phyloP scores from a whole-genome alignment of 2,797 vertebrate genomes.

The Sebastes aleutianus region DNA sequence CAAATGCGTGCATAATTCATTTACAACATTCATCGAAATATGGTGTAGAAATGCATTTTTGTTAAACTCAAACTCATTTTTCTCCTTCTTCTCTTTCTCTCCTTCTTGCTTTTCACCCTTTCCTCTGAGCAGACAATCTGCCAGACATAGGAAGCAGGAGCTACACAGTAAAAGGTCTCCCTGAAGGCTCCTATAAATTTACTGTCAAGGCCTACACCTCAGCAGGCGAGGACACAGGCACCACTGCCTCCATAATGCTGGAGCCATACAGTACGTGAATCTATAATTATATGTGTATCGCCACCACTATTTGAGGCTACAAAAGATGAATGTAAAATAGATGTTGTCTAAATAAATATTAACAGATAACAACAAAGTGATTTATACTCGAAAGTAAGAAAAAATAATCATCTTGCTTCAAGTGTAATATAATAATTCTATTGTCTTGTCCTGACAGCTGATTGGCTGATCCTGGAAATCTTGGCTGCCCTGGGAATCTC shows the following conservation, averaged over 20 bases:
- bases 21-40: not conserved
- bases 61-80: not conserved
- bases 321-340: not conserved
- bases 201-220: conserved; percentile 80
- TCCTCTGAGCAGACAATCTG: conserved; percentile 69
- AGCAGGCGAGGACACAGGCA: conserved; percentile 76
- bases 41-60: not conserved
- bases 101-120: not conserved
- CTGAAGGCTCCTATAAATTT: conserved; percentile 74
- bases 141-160: conserved; percentile 49
- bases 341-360: not conserved
- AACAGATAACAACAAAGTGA: not conserved
- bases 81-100: not conserved
- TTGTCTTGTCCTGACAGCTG: conserved; percentile 64
- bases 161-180: conserved; percentile 64
- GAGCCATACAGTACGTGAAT: conserved; percentile 71
- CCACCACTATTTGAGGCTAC: not conserved
- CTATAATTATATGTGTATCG: not conserved
- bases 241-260: conserved; percentile 67
- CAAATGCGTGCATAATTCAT: not conserved
- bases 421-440: not conserved
- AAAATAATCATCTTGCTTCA: not conserved
- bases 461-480: conserved; percentile 90
- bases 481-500: conserved; percentile 86
- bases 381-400: not conserved